Evolutionary conservation across 2,113 vertebrate genomes (phyloP).

Genomic region (Turnix velox): DNA sequence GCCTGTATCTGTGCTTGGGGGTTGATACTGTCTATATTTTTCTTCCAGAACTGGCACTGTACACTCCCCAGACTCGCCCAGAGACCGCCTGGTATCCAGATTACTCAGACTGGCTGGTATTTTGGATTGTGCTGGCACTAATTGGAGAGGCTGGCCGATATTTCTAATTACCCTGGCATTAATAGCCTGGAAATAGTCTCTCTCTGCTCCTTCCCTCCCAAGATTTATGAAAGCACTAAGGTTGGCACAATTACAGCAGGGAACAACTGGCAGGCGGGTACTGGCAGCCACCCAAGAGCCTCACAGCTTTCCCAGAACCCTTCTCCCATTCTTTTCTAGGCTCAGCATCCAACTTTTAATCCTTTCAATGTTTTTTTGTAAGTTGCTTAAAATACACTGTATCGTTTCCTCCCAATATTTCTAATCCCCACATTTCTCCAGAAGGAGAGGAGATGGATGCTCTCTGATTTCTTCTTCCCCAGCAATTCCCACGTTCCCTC

Average conservation of each 20-base stretch:
- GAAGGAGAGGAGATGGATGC: neutral
- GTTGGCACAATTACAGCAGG: slow-evolving; percentile 51
- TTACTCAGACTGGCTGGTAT: slow-evolving; percentile 58
- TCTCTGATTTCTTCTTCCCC: neutral
- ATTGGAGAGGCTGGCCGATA: slow-evolving; percentile 64
- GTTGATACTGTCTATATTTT: neutral
- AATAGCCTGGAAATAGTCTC: slow-evolving; percentile 63
- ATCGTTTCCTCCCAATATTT: neutral
- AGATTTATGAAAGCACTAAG: slow-evolving; percentile 58
- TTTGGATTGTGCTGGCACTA: slow-evolving; percentile 52
- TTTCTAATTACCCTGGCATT: slow-evolving; percentile 72
- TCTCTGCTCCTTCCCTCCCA: slow-evolving; percentile 51
- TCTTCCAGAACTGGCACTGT: neutral
- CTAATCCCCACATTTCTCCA: neutral
- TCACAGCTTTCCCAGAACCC: slow-evolving; percentile 57
- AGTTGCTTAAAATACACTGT: slow-evolving; percentile 37
- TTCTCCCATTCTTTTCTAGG: slow-evolving; percentile 2
- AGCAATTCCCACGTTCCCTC: neutral
- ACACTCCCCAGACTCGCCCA: neutral
- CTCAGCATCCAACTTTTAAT: slow-evolving; percentile 20
- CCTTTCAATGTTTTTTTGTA: slow-evolving; percentile 18
- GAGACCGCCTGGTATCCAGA: slow-evolving; percentile 50
- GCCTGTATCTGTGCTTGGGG: too few relatives aligned
- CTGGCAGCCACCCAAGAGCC: slow-evolving; percentile 48
- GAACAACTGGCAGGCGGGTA: slow-evolving; percentile 47